Conservation (phyloP, 2,113 vertebrate species). For the Eudorcas thomsonii region DNA sequence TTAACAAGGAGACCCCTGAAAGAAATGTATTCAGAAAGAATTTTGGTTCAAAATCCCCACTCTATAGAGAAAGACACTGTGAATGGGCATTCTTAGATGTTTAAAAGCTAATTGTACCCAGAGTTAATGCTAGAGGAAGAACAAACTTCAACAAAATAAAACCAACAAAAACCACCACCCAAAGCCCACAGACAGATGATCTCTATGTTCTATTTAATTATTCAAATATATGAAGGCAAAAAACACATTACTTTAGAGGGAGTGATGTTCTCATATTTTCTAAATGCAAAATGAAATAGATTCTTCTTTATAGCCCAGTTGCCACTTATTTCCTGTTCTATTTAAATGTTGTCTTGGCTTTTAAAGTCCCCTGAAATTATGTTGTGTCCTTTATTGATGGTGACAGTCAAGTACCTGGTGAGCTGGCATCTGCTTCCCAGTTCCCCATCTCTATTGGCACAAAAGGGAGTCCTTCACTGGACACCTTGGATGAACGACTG, state of each 20-base stretch:
- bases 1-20: not conserved
- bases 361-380: constrained; percentile 56
- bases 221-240: constrained; percentile 7
- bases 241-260: not conserved
- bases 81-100: not conserved
- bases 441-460: constrained; percentile 40
- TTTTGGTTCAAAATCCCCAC: not conserved
- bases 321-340: constrained; percentile 7
- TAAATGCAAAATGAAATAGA: not conserved
- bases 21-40: constrained; percentile 1
- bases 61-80: not conserved
- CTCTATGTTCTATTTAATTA: not conserved
- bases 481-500: constrained; percentile 37
- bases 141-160: not conserved
- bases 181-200: not conserved
- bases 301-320: not conserved
- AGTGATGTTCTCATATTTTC: not conserved
- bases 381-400: constrained; percentile 65
- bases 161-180: not conserved
- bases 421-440: constrained; percentile 54
- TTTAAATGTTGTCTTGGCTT: constrained; percentile 35
- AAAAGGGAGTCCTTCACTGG: constrained; percentile 17
- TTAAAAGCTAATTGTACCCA: not conserved
- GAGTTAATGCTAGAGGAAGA: constrained; percentile 11
- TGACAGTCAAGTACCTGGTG: constrained; percentile 59